phyloP scores from a whole-genome alignment of 2,888 invertebrate species.

The Nymphalis urticae region DNA sequence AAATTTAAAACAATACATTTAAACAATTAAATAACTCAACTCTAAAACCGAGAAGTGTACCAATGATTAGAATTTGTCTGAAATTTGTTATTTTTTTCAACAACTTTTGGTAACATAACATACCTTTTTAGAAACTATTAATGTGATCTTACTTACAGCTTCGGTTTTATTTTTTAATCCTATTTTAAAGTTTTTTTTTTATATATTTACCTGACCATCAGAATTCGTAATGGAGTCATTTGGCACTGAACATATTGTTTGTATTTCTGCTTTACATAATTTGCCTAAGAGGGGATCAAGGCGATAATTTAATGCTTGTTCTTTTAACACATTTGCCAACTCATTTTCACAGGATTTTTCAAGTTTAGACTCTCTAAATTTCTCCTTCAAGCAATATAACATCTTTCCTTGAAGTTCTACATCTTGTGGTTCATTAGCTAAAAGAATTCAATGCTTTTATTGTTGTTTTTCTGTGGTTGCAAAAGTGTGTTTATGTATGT shows the following conservation, averaged over 20 bases:
- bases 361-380: slow-evolving; percentile 88
- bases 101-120: too few species aligned
- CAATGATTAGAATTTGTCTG: too few species aligned
- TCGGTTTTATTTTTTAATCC: too few species aligned
- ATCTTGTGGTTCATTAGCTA: slow-evolving; percentile 80
- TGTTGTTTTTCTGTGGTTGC: slow-evolving; percentile 7
- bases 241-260: slow-evolving; percentile 82
- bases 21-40: background rate
- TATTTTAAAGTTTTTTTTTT: too few species aligned
- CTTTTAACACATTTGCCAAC: slow-evolving; percentile 90
- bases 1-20: background rate
- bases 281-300: slow-evolving; percentile 93
- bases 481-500: background rate
- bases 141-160: too few species aligned
- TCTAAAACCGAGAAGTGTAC: background rate
- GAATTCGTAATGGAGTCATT: slow-evolving; percentile 70
- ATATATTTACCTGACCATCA: slow-evolving; percentile 69
- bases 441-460: slow-evolving; percentile 32
- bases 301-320: slow-evolving; percentile 94
- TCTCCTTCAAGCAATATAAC: slow-evolving; percentile 90
- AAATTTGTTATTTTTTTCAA: too few species aligned
- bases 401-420: slow-evolving; percentile 91
- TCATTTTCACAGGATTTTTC: slow-evolving; percentile 90
- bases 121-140: too few species aligned
- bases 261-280: slow-evolving; percentile 88